Percentiles rank a stretch among this genome's conserved stretches.
Evolutionary conservation across 1,140 invertebrate genomes (phyloP).

Genomic region (Drosophila elegans): DNA sequence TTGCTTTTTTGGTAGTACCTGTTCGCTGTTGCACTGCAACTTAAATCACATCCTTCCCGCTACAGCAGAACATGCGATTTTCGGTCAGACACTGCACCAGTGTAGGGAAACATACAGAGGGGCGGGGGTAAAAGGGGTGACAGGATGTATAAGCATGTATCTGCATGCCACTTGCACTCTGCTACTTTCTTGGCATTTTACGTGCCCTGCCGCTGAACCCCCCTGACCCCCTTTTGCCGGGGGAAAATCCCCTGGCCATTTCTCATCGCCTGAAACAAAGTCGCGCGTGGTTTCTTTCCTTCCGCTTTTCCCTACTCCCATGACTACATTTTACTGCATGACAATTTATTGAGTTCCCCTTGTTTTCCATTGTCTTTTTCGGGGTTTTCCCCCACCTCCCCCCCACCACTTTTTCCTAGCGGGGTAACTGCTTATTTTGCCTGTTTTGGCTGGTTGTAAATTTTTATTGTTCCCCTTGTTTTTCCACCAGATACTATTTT

Average conservation of each 20-base stretch:
- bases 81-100: slow-evolving; percentile 64
- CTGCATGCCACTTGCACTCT: slow-evolving; percentile 66
- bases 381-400: slow-evolving; percentile 28
- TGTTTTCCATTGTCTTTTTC: slow-evolving; percentile 45
- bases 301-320: slow-evolving; percentile 26
- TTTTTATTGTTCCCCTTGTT: slow-evolving; percentile 79
- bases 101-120: neutral
- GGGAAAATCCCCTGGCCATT: slow-evolving; percentile 42
- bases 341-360: slow-evolving; percentile 82
- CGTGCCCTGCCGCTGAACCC: slow-evolving; percentile 50
- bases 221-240: slow-evolving; percentile 6
- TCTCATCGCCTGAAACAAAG: slow-evolving; percentile 75
- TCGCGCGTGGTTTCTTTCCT: slow-evolving; percentile 63
- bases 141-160: slow-evolving; percentile 46
- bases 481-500: slow-evolving; percentile 70
- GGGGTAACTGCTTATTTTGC: slow-evolving; percentile 33
- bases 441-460: slow-evolving; percentile 71
- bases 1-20: slow-evolving; percentile 20
- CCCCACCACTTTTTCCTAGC: too few relatives aligned
- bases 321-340: slow-evolving; percentile 81
- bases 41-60: slow-evolving; percentile 83
- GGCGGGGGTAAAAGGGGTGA: neutral
- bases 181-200: slow-evolving; percentile 75
- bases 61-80: slow-evolving; percentile 83
- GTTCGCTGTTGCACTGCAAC: slow-evolving; percentile 61